phyloP scores from a whole-genome alignment of 2,888 invertebrate genomes.

The Cheilosia pagana region DNA sequence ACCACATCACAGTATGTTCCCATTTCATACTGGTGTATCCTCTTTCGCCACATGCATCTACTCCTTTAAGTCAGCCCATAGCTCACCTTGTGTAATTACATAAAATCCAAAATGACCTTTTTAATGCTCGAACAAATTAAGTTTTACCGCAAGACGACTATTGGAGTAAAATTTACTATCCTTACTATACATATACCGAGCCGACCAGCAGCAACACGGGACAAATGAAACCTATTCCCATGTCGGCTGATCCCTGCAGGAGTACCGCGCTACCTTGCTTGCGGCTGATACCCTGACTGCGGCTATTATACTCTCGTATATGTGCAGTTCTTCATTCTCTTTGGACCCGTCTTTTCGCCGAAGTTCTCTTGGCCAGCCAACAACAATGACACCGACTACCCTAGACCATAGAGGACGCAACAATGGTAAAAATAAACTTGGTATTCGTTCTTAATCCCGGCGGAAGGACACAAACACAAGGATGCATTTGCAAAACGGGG shows the following conservation, averaged over 20 bases:
- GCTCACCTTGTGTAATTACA: conserved; percentile 69
- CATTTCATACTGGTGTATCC: not conserved
- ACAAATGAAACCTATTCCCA: conserved; percentile 59
- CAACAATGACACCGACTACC: conserved; percentile 51
- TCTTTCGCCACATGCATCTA: conserved; percentile 21
- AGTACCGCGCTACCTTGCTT: conserved; percentile 50
- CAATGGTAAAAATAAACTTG: conserved; percentile 67
- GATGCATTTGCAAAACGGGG: conserved; percentile 25
- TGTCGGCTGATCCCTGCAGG: conserved; percentile 55
- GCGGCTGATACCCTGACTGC: conserved; percentile 37
- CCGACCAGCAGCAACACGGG: conserved; percentile 9
- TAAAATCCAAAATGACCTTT: conserved; percentile 72
- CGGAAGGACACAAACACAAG: conserved; percentile 69
- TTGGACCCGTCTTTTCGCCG: conserved; percentile 9
- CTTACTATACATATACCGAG: conserved; percentile 15
- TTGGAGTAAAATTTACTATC: conserved; percentile 62
- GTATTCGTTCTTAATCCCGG: conserved; percentile 70
- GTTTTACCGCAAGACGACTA: conserved; percentile 70
- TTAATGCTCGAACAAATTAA: conserved; percentile 76
- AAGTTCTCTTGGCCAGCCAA: conserved; percentile 25
- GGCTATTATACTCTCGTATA: conserved; percentile 35
- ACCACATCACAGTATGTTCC: too few relatives aligned
- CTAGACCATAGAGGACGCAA: conserved; percentile 62
- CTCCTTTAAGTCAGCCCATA: conserved; percentile 59
- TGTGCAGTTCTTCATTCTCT: not conserved